Conservation (phyloP, 2,797 vertebrate genomes). For the Argentina silus region DNA sequence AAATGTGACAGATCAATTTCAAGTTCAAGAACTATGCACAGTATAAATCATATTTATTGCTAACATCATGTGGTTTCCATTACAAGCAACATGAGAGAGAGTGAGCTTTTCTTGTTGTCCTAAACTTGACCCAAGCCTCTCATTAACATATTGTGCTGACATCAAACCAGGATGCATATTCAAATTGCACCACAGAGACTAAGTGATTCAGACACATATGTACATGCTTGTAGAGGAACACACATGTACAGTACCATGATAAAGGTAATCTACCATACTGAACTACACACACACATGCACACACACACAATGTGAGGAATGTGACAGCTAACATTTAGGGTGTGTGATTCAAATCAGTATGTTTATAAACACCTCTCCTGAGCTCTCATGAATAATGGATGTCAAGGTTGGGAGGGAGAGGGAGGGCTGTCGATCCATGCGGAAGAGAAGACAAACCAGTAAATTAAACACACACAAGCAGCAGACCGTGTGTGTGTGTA, state of each 20-base stretch:
- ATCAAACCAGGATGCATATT: too few relatives aligned
- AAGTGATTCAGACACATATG: not conserved
- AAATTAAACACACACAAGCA: slow-evolving; percentile 18
- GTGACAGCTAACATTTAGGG: not conserved
- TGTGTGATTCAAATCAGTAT: not conserved
- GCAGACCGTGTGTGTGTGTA: slow-evolving; percentile 3
- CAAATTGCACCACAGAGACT: too few relatives aligned
- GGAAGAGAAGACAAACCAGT: slow-evolving; percentile 15
- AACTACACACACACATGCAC: not conserved
- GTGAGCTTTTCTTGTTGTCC: too few relatives aligned
- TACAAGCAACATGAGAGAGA: too few relatives aligned
- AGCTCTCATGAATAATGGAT: slow-evolving; percentile 15
- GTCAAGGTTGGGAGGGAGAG: not conserved
- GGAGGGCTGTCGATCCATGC: not conserved
- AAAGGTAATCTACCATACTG: not conserved
- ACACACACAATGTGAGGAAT: not conserved
- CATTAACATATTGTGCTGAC: too few relatives aligned
- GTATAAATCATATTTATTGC: too few relatives aligned
- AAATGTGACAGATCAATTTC: not conserved
- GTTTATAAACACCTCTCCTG: slow-evolving; percentile 7
- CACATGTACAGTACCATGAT: not conserved
- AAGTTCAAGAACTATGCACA: too few relatives aligned
- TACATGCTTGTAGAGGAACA: not conserved
- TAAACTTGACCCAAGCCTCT: too few relatives aligned
- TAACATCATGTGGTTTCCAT: too few relatives aligned